A percentile compares a stretch with the other conserved stretches of the same genome.
Conservation (phyloP, 2,888 invertebrate species). For the Ctena decussata region DNA sequence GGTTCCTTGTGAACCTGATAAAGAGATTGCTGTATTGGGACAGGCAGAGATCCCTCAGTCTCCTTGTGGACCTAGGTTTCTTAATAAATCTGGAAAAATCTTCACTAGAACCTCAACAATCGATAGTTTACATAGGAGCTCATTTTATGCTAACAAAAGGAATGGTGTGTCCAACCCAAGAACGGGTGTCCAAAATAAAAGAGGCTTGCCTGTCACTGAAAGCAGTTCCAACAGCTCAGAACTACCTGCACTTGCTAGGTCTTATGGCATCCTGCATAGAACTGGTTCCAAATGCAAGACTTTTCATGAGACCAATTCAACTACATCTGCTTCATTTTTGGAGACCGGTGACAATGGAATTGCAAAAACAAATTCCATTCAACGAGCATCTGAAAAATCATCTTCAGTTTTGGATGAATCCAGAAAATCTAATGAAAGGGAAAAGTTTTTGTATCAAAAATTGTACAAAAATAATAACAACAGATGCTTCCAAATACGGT, state of each 20-base stretch:
- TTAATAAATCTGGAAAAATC: conserved; percentile 42
- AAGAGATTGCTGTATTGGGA: conserved; percentile 9
- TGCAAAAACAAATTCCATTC: conserved; percentile 20
- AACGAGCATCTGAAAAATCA: conserved; percentile 11
- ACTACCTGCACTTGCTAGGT: conserved; percentile 30
- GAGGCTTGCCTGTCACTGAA: not conserved
- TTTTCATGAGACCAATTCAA: conserved; percentile 7
- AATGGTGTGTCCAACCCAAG: conserved; percentile 8
- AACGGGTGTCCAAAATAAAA: not conserved
- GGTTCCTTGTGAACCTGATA: conserved; percentile 34
- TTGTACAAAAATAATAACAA: conserved; percentile 22
- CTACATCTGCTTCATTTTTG: conserved; percentile 21
- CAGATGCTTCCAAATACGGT: conserved; percentile 42
- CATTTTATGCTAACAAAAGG: conserved; percentile 10
- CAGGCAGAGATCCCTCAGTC: conserved; percentile 26
- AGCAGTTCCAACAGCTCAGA: not conserved
- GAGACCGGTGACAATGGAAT: not conserved
- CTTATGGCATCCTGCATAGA: conserved; percentile 38
- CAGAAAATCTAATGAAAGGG: conserved; percentile 19
- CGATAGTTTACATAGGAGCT: conserved; percentile 23
- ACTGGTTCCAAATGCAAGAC: conserved; percentile 32
- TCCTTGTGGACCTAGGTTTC: conserved; percentile 45
- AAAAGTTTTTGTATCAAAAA: not conserved
- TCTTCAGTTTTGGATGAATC: conserved; percentile 13
- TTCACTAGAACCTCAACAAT: not conserved